Percentiles rank a stretch among this genome's conserved stretches.
These are phyloP conservation scores for Lepetodrilus schrolli DNA, from an alignment of 2,888 invertebrate genomes.

Conservation along the genomic window DNA sequence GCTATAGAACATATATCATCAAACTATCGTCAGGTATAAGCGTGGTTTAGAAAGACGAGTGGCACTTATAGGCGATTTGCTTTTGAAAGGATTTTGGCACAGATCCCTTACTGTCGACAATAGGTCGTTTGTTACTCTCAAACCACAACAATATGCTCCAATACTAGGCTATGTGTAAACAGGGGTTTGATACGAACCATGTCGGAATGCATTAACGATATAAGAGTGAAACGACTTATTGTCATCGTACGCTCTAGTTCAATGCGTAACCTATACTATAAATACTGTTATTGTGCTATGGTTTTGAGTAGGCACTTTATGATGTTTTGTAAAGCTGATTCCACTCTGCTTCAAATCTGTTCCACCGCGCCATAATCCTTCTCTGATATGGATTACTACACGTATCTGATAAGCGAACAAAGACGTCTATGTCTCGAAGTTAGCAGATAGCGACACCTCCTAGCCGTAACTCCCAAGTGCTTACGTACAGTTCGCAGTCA, in stretches of 20 bases:
- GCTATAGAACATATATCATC: neutral
- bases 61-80: constrained; percentile 7
- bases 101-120: neutral
- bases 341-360: constrained; percentile 5
- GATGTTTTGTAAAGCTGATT: neutral
- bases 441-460: too few species aligned
- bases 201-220: neutral
- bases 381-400: neutral
- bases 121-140: neutral
- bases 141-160: neutral
- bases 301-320: neutral
- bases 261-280: neutral
- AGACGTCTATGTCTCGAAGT: neutral
- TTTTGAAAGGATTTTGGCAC: neutral
- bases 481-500: neutral
- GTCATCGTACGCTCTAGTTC: too few species aligned
- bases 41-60: neutral
- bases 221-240: neutral
- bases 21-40: neutral
- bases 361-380: neutral
- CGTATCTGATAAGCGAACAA: neutral
- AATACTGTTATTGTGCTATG: constrained; percentile 1
- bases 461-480: too few species aligned
- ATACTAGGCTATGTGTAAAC: neutral
- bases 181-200: neutral